Percentiles rank a stretch among this genome's conserved stretches.
phyloP scores from a whole-genome alignment of 37 sponge, comb jelly and placozoan genomes.

The Hormiphora californensis region DNA sequence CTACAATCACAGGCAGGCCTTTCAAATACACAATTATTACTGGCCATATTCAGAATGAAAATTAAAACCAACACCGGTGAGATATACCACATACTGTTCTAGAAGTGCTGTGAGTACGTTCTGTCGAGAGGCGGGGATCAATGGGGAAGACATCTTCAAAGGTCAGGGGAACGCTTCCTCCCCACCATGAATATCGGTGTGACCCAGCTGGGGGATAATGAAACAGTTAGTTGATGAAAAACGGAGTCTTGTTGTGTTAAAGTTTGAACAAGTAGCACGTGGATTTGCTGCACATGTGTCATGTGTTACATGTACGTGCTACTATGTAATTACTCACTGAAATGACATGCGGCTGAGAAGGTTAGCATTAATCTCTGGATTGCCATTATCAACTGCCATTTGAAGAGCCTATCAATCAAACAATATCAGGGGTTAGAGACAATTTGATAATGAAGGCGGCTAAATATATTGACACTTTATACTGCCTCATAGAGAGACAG shows the following conservation, averaged over 20 bases:
- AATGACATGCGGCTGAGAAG: not conserved
- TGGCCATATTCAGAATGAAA: too few species aligned
- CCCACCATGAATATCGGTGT: not conserved
- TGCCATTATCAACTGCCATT: slow-evolving; percentile 27
- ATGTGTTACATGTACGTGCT: not conserved
- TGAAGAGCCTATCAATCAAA: too few species aligned
- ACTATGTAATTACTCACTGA: not conserved
- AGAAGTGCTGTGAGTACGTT: slow-evolving; percentile 36
- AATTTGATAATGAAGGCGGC: too few species aligned
- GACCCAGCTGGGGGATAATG: not conserved
- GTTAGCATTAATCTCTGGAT: not conserved
- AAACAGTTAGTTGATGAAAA: not conserved
- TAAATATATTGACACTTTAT: too few species aligned
- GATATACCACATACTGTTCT: slow-evolving; percentile 19
- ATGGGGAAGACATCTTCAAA: not conserved
- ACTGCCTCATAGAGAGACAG: too few species aligned
- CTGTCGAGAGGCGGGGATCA: not conserved
- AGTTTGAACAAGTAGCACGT: not conserved
- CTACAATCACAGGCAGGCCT: not conserved
- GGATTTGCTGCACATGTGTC: not conserved
- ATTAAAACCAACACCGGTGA: too few species aligned
- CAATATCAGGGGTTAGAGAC: too few species aligned
- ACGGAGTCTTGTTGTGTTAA: not conserved
- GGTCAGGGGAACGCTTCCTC: not conserved
- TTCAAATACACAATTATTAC: not conserved